Percentiles rank a stretch among this genome's conserved stretches.
These are phyloP conservation scores for Agraylea sexmaculata DNA, from an alignment of 1,140 invertebrate genomes.

Conservation along the genomic window DNA sequence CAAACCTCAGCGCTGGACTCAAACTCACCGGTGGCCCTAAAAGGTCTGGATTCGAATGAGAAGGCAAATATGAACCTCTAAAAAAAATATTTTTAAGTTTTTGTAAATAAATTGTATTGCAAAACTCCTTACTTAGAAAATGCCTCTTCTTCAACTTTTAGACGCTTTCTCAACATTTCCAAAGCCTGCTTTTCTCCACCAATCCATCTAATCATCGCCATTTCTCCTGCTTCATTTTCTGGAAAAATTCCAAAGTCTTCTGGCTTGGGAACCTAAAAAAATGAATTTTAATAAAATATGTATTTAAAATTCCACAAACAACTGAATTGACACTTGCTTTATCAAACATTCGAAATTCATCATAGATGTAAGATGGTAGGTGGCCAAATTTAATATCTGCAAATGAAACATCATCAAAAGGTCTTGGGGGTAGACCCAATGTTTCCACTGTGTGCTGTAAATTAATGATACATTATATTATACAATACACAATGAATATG, in stretches of 20 bases:
- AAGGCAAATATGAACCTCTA: constrained; percentile 49
- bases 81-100: constrained; percentile 5
- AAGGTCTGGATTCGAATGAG: constrained; percentile 56
- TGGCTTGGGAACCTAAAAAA: constrained; percentile 36
- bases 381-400: constrained; percentile 37
- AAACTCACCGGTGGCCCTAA: constrained; percentile 53
- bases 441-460: constrained; percentile 45
- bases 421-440: constrained; percentile 49
- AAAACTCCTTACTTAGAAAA: constrained; percentile 34
- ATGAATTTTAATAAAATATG: constrained; percentile 8
- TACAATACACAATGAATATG: background rate
- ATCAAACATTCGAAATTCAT: constrained; percentile 37
- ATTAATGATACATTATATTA: background rate
- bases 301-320: background rate
- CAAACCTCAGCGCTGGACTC: constrained; percentile 55
- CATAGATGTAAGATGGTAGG: constrained; percentile 31
- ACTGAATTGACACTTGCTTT: constrained; percentile 24
- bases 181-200: constrained; percentile 60
- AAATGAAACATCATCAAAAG: constrained; percentile 41
- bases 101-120: constrained; percentile 19
- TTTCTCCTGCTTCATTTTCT: constrained; percentile 30
- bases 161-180: constrained; percentile 37
- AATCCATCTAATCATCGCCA: constrained; percentile 40
- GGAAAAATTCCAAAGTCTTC: constrained; percentile 46
- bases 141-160: constrained; percentile 45